Evolutionary conservation across 2,888 invertebrate genomes (phyloP), one percentile per base, ranked within the genome.

Genomic region (Fragum fragum): DNA sequence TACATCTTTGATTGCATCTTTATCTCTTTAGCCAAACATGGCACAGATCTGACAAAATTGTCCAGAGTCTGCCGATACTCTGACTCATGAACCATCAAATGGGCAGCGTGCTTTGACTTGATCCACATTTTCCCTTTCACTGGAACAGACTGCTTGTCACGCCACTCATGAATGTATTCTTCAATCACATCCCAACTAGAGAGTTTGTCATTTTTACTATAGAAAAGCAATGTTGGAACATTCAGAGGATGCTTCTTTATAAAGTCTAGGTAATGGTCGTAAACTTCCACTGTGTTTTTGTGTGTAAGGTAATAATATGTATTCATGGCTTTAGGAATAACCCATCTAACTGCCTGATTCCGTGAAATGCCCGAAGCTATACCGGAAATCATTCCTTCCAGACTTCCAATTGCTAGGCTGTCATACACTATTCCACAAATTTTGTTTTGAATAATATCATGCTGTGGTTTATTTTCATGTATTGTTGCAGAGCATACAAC

Each of bases 371-470:
- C 88, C 7, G 42, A 42, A 0, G 89, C 88, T 9, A 91, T 82
- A 0, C 91, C 91, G 1, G 59, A 68, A 18, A 81, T 79, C 91
- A 92, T 91, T 61, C 83, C 82, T 47, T 90, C 83, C 39, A 89
- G 61, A 0, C 88, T 83, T 3, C 92, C 92, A n/a, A 89, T 76
- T 2, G 90, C 88, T n/a, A 91, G 74, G 72, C 92, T 92, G 79
- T 92, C 92, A 76, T 89, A 90, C 0, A 92, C 80, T 16, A 89
- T 80, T 0, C 88, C 91, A 7, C 80, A 57, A 32, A 91, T 70
- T 28, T 84, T 86, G 18, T 53, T 32, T 29, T 70, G 63, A 26
- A 90, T 81, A n/a, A 70, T 26, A 16, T 47, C 53, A 28, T 85
- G 80, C 23, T 73, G 53, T 26, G 80, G 42, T 14, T 85, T 85